Evolutionary conservation across 2,113 vertebrate genomes (phyloP).

Genomic region (Mormyrus iriodes): DNA sequence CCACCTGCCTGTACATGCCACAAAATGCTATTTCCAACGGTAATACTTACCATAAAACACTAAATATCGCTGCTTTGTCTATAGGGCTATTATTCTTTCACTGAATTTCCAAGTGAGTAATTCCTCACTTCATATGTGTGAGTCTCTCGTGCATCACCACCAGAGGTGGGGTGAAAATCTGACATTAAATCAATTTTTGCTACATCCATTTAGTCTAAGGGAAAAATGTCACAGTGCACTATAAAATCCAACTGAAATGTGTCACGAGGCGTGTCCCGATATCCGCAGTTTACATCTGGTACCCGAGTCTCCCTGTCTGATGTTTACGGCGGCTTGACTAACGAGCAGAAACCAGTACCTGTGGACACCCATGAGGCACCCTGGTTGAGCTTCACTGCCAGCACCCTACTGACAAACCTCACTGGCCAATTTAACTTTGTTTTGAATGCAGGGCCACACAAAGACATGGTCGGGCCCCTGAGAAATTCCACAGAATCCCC

Average conservation of each 20-base stretch:
- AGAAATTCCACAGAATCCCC: no score
- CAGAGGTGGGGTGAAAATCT: background rate
- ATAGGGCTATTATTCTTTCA: background rate
- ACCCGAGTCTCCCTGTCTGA: background rate
- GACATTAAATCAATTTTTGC: background rate
- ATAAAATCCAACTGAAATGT: background rate
- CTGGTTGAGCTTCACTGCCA: background rate
- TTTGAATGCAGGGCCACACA: background rate
- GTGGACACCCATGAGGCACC: background rate
- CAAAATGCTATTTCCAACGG: background rate
- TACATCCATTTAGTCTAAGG: slow-evolving; percentile 1
- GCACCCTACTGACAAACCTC: background rate
- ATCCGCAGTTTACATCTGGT: background rate
- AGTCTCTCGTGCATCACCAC: background rate
- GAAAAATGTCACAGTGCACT: background rate
- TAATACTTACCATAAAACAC: background rate
- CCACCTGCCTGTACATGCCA: background rate
- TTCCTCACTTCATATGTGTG: background rate
- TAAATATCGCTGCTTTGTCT: background rate
- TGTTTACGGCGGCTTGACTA: background rate
- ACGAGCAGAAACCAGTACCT: background rate
- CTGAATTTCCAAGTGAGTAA: background rate
- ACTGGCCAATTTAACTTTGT: background rate
- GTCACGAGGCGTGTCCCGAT: background rate
- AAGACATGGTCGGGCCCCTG: no score